A percentile compares a stretch with the other conserved stretches of the same genome.
Conservation (phyloP, 2,888 invertebrate species). For the Siphonodentalium dalli region DNA sequence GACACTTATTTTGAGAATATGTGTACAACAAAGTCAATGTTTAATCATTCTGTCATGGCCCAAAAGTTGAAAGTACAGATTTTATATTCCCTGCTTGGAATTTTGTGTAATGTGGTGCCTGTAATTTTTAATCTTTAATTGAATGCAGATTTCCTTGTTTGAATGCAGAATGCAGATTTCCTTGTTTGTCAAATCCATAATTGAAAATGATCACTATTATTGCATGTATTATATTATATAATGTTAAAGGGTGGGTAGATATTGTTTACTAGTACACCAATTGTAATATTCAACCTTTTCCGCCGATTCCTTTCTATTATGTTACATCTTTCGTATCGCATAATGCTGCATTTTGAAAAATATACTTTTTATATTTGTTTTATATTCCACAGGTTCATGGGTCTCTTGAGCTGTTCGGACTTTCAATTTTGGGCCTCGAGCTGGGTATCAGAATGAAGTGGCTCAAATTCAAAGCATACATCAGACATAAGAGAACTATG, state of each 20-base stretch:
- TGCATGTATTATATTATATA: no score
- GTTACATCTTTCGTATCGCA: background rate
- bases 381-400: conserved; percentile 76
- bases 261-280: background rate
- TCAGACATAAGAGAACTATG: conserved; percentile 84
- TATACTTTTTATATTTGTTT: background rate
- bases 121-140: no score
- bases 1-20: no score
- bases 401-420: conserved; percentile 79
- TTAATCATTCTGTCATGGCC: no score
- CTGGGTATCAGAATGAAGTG: conserved; percentile 82
- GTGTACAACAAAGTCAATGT: no score
- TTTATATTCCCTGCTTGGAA: no score
- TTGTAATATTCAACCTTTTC: background rate
- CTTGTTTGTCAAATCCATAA: no score
- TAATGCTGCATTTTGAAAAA: background rate
- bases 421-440: conserved; percentile 80
- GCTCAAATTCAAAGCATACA: conserved; percentile 84
- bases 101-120: no score
- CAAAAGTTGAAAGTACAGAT: no score
- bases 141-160: no score
- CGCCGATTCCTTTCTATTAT: background rate
- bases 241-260: background rate
- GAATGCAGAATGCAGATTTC: no score
- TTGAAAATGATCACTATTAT: no score